phyloP scores from a whole-genome alignment of 92 coral and sea anemone genomes.

The Phymanthus crucifer region DNA sequence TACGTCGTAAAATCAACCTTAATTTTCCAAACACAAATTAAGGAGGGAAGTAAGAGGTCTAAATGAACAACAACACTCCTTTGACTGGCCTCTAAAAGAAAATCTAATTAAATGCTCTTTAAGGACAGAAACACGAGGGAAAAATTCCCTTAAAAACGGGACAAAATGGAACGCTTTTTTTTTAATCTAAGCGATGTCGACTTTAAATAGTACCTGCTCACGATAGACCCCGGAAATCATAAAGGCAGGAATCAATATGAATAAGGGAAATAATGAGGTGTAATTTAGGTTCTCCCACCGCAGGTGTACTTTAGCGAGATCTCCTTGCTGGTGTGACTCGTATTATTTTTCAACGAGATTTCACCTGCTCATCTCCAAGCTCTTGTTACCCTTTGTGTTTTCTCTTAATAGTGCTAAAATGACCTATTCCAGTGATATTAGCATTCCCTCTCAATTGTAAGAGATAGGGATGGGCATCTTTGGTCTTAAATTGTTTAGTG shows the following conservation, averaged over 20 bases:
- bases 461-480: conserved; percentile 26
- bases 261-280: conserved; percentile 64
- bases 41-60: background rate
- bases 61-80: conserved; percentile 11
- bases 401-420: conserved; percentile 62
- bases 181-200: conserved; percentile 27
- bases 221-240: conserved; percentile 65
- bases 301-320: conserved; percentile 77
- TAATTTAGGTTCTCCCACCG: conserved; percentile 67
- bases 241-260: conserved; percentile 59
- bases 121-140: background rate
- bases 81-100: background rate
- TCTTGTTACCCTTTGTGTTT: conserved; percentile 27
- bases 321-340: conserved; percentile 39
- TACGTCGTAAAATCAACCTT: conserved; percentile 6
- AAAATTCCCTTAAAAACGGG: background rate
- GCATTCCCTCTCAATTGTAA: conserved; percentile 27
- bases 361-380: conserved; percentile 49
- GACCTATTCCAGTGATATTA: conserved; percentile 64
- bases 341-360: conserved; percentile 40
- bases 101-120: background rate
- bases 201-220: conserved; percentile 67
- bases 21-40: conserved; percentile 18
- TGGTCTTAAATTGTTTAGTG: conserved; percentile 19
- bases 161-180: background rate